These are phyloP conservation scores for Xenopus borealis DNA, from an alignment of 2,113 vertebrate species.

Conservation along the genomic window DNA sequence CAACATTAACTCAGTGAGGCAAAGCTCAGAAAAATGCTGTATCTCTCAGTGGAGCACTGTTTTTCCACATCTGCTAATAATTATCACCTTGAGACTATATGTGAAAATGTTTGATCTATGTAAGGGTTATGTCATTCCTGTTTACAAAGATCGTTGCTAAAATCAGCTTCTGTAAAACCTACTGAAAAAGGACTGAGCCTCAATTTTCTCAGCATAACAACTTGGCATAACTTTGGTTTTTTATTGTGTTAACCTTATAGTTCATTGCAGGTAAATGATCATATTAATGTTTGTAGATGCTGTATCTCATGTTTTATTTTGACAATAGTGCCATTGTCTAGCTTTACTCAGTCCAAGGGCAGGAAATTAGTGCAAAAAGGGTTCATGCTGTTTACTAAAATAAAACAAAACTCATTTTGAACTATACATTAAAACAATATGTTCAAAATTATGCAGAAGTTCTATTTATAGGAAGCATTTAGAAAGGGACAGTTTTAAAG, in stretches of 20 bases:
- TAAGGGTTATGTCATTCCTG: conserved; percentile 39
- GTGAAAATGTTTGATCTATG: conserved; percentile 34
- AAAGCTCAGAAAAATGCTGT: conserved; percentile 6
- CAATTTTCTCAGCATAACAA: conserved; percentile 7
- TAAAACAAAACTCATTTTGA: too few relatives aligned
- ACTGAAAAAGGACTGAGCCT: conserved; percentile 12
- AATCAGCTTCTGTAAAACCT: conserved; percentile 39
- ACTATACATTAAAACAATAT: too few relatives aligned
- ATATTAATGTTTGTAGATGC: too few relatives aligned
- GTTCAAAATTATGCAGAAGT: too few relatives aligned
- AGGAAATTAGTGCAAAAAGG: too few relatives aligned
- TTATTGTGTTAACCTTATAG: not conserved
- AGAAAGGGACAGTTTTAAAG: too few relatives aligned
- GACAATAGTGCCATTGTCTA: too few relatives aligned
- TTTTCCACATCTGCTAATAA: conserved; percentile 33
- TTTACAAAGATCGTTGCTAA: conserved; percentile 39
- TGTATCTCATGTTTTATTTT: too few relatives aligned
- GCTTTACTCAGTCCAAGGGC: too few relatives aligned
- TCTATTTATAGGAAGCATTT: too few relatives aligned
- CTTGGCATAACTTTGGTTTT: not conserved
- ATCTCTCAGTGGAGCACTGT: not conserved
- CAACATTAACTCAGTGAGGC: conserved; percentile 7
- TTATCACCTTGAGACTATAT: conserved; percentile 32
- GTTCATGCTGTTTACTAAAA: too few relatives aligned
- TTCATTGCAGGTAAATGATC: too few relatives aligned